These are phyloP conservation scores for Liopterus haemorrhoidalis DNA, from an alignment of 2,888 invertebrate species.

Conservation along the genomic window DNA sequence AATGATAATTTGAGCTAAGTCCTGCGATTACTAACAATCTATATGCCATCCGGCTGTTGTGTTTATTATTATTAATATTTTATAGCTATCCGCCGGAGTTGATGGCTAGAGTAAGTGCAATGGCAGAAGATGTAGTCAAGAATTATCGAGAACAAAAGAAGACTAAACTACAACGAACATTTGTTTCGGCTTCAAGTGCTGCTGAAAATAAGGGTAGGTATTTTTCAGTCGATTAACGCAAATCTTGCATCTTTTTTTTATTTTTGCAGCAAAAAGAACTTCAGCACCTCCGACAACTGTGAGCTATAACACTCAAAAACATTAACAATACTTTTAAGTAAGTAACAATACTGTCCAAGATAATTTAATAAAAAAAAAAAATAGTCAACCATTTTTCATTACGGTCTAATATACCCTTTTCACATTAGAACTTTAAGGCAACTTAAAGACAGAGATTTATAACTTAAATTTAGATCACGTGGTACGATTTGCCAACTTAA, in stretches of 20 bases:
- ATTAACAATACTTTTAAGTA: too few species aligned
- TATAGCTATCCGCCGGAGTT: constrained; percentile 73
- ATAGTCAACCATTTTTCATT: too few species aligned
- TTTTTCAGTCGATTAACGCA: too few species aligned
- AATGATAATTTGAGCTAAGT: constrained; percentile 1
- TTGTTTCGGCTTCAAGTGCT: constrained; percentile 60
- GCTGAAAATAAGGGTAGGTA: constrained; percentile 50
- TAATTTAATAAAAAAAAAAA: too few species aligned
- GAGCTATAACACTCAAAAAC: constrained; percentile 8
- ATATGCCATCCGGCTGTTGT: neutral
- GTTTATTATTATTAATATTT: constrained; percentile 29
- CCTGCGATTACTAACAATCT: neutral
- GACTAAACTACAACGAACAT: constrained; percentile 57
- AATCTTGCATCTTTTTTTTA: too few species aligned
- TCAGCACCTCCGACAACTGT: constrained; percentile 32
- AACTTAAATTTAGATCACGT: too few species aligned
- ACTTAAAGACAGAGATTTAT: too few species aligned
- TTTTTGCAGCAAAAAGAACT: constrained; percentile 32
- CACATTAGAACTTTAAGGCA: too few species aligned
- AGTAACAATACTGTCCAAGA: too few species aligned
- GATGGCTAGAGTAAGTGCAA: constrained; percentile 68
- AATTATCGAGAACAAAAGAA: constrained; percentile 59
- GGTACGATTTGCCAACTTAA: too few species aligned
- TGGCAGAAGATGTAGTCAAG: constrained; percentile 68
- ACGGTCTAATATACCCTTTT: too few species aligned